Evolutionary conservation across 2,888 invertebrate genomes (phyloP).

Genomic region (Slavum lentiscoides): DNA sequence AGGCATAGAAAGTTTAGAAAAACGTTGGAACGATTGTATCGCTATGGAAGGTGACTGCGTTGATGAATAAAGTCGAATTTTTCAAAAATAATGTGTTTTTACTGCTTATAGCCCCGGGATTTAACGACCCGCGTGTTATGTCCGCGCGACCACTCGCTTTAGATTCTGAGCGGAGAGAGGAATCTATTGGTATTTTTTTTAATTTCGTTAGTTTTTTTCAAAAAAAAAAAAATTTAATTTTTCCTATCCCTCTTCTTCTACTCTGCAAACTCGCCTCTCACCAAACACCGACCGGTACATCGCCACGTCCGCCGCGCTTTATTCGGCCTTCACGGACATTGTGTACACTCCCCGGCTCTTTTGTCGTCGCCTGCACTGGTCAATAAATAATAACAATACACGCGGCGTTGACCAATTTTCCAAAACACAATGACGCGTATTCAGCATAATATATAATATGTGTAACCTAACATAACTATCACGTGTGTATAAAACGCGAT

Average conservation of each 20-base stretch:
- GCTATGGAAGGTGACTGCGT: no score
- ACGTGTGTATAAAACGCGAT: conserved; percentile 3
- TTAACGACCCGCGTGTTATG: no score
- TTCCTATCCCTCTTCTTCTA: not conserved
- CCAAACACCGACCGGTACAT: not conserved
- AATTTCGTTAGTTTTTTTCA: no score
- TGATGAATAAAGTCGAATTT: no score
- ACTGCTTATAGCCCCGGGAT: no score
- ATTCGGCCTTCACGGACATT: conserved; percentile 45
- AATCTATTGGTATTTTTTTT: no score
- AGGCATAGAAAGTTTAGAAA: no score
- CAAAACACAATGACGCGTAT: conserved; percentile 33
- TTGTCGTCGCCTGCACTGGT: conserved; percentile 29
- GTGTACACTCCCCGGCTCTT: conserved; percentile 9
- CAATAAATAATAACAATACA: conserved; percentile 30
- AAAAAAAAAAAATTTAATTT: not conserved
- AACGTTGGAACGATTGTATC: no score
- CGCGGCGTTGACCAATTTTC: conserved; percentile 27
- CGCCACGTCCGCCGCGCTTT: conserved; percentile 15
- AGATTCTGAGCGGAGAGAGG: no score
- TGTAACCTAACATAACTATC: no score
- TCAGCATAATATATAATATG: not conserved
- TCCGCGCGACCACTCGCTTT: no score
- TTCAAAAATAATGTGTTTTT: no score
- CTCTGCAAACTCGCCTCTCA: not conserved